A percentile compares a stretch with the other conserved stretches of the same genome.
phyloP scores from a whole-genome alignment of 2,888 invertebrate genomes.

The Cryptocephalus primarius region DNA sequence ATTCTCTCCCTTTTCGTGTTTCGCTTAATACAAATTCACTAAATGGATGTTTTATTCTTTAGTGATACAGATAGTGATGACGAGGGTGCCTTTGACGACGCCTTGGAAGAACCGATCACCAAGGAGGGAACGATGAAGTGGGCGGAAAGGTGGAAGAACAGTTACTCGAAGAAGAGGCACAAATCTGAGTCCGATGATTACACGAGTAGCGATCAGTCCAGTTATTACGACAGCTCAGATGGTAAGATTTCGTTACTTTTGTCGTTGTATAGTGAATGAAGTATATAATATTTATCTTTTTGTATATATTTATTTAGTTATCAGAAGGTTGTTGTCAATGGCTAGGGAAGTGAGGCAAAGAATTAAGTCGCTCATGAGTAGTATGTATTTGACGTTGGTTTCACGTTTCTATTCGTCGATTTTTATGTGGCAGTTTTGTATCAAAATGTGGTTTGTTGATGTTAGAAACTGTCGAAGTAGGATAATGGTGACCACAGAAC shows the following conservation, averaged over 20 bases:
- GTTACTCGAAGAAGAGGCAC: constrained; percentile 36
- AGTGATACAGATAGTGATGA: constrained; percentile 53
- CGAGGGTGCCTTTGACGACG: constrained; percentile 57
- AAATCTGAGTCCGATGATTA: constrained; percentile 32
- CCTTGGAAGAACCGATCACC: constrained; percentile 51
- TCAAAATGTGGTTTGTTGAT: no score
- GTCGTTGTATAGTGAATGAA: background rate
- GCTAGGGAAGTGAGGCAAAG: constrained; percentile 10
- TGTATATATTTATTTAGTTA: constrained; percentile 7
- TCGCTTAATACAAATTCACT: no score
- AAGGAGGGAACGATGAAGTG: constrained; percentile 57
- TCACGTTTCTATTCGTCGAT: background rate
- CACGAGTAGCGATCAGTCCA: constrained; percentile 37
- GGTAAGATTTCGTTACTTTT: constrained; percentile 26
- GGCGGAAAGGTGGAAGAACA: constrained; percentile 56
- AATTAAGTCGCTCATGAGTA: constrained; percentile 5
- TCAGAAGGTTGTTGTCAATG: constrained; percentile 11
- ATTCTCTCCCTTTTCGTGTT: no score
- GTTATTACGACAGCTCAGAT: constrained; percentile 40
- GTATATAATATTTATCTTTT: constrained; percentile 3
- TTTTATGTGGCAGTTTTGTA: no score
- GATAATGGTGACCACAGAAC: no score
- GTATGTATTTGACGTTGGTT: constrained; percentile 9
- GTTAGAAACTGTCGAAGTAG: no score
- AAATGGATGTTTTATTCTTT: constrained; percentile 3